Conservation (phyloP, 2,888 invertebrate species). For the Macrosoma leucophasiata region DNA sequence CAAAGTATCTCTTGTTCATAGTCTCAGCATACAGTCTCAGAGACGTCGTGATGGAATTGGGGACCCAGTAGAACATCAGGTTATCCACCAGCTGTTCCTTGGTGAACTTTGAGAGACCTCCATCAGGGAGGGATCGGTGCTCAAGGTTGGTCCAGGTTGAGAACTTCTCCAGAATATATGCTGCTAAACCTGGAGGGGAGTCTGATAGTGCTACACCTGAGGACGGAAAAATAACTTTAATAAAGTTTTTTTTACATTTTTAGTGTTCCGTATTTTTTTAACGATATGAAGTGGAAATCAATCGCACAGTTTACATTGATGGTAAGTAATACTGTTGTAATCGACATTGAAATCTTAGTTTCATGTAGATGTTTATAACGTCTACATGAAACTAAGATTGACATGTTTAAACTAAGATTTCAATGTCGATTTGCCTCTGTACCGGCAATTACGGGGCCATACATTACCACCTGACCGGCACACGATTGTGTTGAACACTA, state of each 20-base stretch:
- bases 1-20: conserved; percentile 33
- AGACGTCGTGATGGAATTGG: conserved; percentile 62
- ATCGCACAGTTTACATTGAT: not conserved
- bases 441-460: too few species aligned
- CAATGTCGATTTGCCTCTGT: too few species aligned
- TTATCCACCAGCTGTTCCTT: conserved; percentile 67
- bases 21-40: conserved; percentile 78
- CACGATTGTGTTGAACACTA: too few species aligned
- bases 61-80: conserved; percentile 73
- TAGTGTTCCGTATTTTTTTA: not conserved
- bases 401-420: too few species aligned
- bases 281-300: not conserved
- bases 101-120: conserved; percentile 73
- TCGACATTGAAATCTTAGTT: too few species aligned
- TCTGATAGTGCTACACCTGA: conserved; percentile 81
- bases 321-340: too few species aligned
- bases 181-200: conserved; percentile 90
- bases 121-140: conserved; percentile 74
- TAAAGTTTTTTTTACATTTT: not conserved
- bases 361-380: too few species aligned
- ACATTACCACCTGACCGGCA: too few species aligned
- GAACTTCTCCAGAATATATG: conserved; percentile 94
- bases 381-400: too few species aligned
- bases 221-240: not conserved
- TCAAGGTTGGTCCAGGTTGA: conserved; percentile 79